These are phyloP conservation scores for Musca domestica DNA, from an alignment of 1,140 invertebrate genomes.

Conservation along the genomic window DNA sequence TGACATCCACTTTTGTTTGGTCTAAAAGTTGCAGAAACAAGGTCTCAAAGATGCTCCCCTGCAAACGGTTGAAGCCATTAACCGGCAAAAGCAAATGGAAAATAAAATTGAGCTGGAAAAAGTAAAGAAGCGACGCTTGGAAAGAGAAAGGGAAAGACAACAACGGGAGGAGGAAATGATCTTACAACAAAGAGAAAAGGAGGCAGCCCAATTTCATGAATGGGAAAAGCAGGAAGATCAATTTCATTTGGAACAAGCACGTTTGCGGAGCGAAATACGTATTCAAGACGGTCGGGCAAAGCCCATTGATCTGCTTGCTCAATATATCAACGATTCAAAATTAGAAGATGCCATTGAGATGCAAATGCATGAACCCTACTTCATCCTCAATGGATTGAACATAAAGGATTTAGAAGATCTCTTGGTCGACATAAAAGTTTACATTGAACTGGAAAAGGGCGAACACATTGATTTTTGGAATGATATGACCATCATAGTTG, in stretches of 20 bases:
- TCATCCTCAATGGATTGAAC: slow-evolving; percentile 88
- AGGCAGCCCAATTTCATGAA: slow-evolving; percentile 90
- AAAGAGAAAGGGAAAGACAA: slow-evolving; percentile 87
- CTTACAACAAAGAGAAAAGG: slow-evolving; percentile 84
- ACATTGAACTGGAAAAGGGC: slow-evolving; percentile 80
- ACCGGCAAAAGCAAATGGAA: slow-evolving; percentile 85
- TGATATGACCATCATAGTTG: slow-evolving; percentile 93
- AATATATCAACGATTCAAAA: slow-evolving; percentile 93
- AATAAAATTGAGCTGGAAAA: slow-evolving; percentile 87
- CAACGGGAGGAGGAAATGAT: slow-evolving; percentile 88
- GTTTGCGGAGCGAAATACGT: slow-evolving; percentile 86
- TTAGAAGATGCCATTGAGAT: slow-evolving; percentile 93
- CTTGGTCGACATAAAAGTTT: slow-evolving; percentile 94
- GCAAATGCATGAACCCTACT: slow-evolving; percentile 99
- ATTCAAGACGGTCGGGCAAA: slow-evolving; percentile 96
- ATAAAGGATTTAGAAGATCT: slow-evolving; percentile 95
- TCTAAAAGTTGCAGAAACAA: slow-evolving; percentile 94
- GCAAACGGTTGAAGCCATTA: slow-evolving; percentile 83
- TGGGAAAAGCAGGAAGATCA: slow-evolving; percentile 95
- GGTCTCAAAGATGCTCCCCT: slow-evolving; percentile 73
- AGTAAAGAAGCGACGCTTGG: slow-evolving; percentile 85
- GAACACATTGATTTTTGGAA: slow-evolving; percentile 95
- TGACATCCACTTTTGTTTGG: slow-evolving; percentile 95
- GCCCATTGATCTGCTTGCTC: slow-evolving; percentile 95
- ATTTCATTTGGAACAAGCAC: slow-evolving; percentile 87